Evolutionary conservation across 2,888 invertebrate genomes (phyloP).

Genomic region (Melolontha melolontha): DNA sequence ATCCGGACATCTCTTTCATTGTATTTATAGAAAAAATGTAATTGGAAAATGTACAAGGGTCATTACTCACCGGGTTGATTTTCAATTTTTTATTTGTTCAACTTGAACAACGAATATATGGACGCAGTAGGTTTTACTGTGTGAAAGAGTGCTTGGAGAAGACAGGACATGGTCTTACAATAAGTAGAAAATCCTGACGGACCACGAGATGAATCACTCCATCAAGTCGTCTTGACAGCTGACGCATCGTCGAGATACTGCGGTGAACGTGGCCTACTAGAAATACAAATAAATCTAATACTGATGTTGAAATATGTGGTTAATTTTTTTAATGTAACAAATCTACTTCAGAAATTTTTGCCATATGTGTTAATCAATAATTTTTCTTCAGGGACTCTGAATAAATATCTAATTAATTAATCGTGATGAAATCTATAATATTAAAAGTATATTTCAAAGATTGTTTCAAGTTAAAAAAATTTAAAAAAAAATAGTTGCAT

Average conservation of each 20-base stretch:
- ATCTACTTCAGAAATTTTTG: too few relatives aligned
- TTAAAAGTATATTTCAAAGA: too few relatives aligned
- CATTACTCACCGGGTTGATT: too few relatives aligned
- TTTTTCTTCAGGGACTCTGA: too few relatives aligned
- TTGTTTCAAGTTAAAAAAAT: too few relatives aligned
- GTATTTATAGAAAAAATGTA: too few relatives aligned
- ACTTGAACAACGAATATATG: background rate
- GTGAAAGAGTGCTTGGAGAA: background rate
- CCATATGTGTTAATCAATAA: too few relatives aligned
- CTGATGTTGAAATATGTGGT: background rate
- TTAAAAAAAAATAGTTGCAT: too few relatives aligned
- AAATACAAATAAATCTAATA: constrained; percentile 20
- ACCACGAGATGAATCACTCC: constrained; percentile 51
- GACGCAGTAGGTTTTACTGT: constrained; percentile 15
- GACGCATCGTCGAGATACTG: constrained; percentile 30
- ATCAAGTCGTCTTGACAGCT: constrained; percentile 50
- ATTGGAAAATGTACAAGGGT: too few relatives aligned
- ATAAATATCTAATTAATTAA: too few relatives aligned
- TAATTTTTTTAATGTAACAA: background rate
- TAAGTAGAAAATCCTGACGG: constrained; percentile 35
- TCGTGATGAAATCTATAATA: too few relatives aligned
- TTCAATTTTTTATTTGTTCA: background rate
- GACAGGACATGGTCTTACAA: constrained; percentile 16
- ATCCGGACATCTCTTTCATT: too few relatives aligned
- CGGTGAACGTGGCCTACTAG: constrained; percentile 19